A percentile compares a stretch with the other conserved stretches of the same genome.
phyloP scores from a whole-genome alignment of 2,797 vertebrate genomes.

The Acropternis orthonyx region DNA sequence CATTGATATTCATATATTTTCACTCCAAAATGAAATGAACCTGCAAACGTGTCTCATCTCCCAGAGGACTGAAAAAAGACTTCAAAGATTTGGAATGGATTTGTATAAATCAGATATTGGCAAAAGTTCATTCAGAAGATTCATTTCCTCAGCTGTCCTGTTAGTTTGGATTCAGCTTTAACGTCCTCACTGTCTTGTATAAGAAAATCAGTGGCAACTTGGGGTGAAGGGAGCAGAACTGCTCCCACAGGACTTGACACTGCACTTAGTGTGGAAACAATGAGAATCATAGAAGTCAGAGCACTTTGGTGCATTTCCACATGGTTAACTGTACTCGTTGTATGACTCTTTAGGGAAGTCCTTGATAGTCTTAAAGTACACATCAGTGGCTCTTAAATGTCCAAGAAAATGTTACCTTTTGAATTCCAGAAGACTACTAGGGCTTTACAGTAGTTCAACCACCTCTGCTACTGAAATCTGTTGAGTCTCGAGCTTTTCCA shows the following conservation, averaged over 20 bases:
- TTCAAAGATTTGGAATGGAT: not conserved
- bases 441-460: not conserved
- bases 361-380: not conserved
- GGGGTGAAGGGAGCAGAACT: not conserved
- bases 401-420: conserved; percentile 2
- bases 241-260: not conserved
- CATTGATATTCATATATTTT: not conserved
- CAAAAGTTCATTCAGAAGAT: not conserved
- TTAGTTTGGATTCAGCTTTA: not conserved
- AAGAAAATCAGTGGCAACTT: not conserved
- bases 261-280: not conserved
- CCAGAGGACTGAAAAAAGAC: not conserved
- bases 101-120: not conserved
- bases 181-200: not conserved
- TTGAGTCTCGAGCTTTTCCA: not conserved
- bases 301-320: not conserved
- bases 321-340: not conserved
- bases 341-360: not conserved
- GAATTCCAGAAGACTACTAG: not conserved
- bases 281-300: not conserved
- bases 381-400: not conserved
- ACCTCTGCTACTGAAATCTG: not conserved
- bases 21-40: not conserved
- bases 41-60: not conserved
- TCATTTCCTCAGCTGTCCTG: not conserved